Base-by-base conservation (phyloP, 1,140 invertebrate genomes). In the Drosophila lacertosa region DNA sequence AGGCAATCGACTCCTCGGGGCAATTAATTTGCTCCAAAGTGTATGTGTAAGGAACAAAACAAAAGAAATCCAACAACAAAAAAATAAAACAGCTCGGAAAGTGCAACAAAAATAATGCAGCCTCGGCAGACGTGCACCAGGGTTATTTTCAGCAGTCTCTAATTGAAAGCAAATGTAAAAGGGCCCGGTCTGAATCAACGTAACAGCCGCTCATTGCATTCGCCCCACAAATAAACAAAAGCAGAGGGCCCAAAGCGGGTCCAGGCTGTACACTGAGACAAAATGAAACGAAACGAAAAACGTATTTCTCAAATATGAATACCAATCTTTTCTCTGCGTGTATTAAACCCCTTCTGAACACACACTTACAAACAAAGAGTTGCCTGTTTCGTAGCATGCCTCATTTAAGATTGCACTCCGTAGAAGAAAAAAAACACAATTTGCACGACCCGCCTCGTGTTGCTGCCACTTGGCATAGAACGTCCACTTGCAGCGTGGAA, bases 21-120 rank as follows among this genome's bases (percentile, higher is more conserved):
- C 68, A 84, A 84, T 84, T 84, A 86, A 86, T 86, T 83, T 86
- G 47, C 60, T 45, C 59, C 73, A 63, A 63, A 73, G 37, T 44
- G 69, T 26, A 45, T 20, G 45, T 48, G 42, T 13, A 50, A 72
- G 15, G 26, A 29, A 29, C 62, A 40, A 50, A 57, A 32, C 29
- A 44, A n/a, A 42, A 55, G 24, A n/a, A 42, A 55, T 22, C 24
- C 35, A 45, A 7, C 55, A 72, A 35, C 33, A 44, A 54, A 50
- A 51, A n/a, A n/a, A n/a, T n/a, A 32, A 51, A 62, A 54, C 20
- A 59, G 64, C 54, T 35, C 37, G 33, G 37, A 60, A 63, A 81
- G 77, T 80, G 73, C 64, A 77, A 67, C 54, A 47, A 70, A 76
- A 76, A 68, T 70, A 59, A 67, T 55, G 57, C 74, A 70, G 60